Base-by-base conservation (phyloP, 1,140 invertebrate genomes). In the Tetraneura akinire region DNA sequence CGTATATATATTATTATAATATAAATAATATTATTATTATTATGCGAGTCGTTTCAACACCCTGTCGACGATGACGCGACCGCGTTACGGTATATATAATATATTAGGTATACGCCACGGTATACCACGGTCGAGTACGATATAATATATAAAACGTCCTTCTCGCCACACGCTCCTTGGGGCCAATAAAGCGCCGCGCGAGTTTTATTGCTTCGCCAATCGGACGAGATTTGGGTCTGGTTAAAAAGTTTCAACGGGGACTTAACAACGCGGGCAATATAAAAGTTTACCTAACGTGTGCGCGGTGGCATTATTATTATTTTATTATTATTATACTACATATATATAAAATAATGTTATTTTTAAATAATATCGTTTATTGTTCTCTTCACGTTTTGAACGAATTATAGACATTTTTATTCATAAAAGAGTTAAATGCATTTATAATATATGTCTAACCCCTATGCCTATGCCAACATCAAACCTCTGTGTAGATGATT, bases 141-240 rank as follows among this genome's bases (percentile, higher is more conserved):
- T 32, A 32, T 64, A 14, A n/a, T n/a, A n/a, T n/a, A n/a, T n/a
- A n/a, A n/a, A n/a, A n/a, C n/a, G n/a, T 26, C 14, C 16, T 23
- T 1, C 60, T 9, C 29, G 29, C 37, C 64, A 37, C 64, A 11
- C 23, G 66, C 47, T 68, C 21, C 66, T 68, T 47, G 66, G 70
- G 70, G 49, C 70, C 49, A 73, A 73, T 73, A 73, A 73, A 73
- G 26, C 49, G 70, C 49, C 49, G 29, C 26, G 29, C 70, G 23
- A 53, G 70, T 73, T 73, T n/a, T 73, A 73, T 73, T 73, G 70
- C 70, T 21, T 68, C 42, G 66, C 37, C 42, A 42, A 68, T 68
- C 66, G 42, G 66, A 47, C 66, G 66, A 68, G 66, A 68, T 68
- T 68, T 47, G 37, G 66, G 66, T 68, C 66, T 68, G 66, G 66